Conservation (phyloP, 2,888 invertebrate genomes). For the Drosophila nr. perissopoda region DNA sequence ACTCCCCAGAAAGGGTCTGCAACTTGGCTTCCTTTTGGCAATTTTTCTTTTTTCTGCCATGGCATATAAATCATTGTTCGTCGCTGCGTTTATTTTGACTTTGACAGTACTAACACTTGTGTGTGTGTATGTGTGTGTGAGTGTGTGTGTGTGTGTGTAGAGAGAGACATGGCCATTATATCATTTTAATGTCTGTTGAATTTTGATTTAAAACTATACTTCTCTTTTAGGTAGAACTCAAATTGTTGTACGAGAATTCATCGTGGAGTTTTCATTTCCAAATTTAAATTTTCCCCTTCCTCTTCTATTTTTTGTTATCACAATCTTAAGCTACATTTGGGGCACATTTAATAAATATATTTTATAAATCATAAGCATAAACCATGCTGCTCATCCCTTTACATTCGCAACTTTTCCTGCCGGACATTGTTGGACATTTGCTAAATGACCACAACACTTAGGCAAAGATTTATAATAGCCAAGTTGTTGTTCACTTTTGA, state of each 20-base stretch:
- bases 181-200: conserved; percentile 32
- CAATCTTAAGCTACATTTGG: conserved; percentile 35
- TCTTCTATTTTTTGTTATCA: conserved; percentile 14
- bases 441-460: conserved; percentile 82
- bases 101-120: conserved; percentile 71
- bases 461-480: conserved; percentile 75
- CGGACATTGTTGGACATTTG: conserved; percentile 71
- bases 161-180: conserved; percentile 20
- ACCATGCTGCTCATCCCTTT: conserved; percentile 28
- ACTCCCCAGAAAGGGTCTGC: conserved; percentile 25
- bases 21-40: conserved; percentile 35
- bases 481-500: conserved; percentile 73
- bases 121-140: conserved; percentile 9
- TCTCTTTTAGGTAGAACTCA: background rate
- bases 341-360: conserved; percentile 70
- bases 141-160: conserved; percentile 3
- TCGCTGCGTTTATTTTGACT: conserved; percentile 75
- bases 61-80: conserved; percentile 72
- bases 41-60: conserved; percentile 37
- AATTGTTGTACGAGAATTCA: conserved; percentile 1
- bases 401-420: conserved; percentile 64
- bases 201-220: conserved; percentile 12
- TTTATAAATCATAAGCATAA: conserved; percentile 65
- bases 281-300: background rate
- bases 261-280: background rate